phyloP scores from a whole-genome alignment of 2,797 vertebrate species.

The Ambastaia sidthimunki region DNA sequence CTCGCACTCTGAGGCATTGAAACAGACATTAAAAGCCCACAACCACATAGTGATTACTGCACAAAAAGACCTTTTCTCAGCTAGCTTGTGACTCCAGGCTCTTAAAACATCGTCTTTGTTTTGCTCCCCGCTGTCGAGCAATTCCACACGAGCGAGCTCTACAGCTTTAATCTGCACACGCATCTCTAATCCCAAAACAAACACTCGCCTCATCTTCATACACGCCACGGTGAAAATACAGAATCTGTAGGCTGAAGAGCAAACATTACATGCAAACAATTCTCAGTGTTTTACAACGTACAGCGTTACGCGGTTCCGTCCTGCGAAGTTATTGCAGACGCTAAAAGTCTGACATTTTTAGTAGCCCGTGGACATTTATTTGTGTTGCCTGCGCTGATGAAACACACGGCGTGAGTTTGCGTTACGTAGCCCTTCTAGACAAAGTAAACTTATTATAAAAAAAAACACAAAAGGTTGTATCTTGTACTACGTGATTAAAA shows the following conservation, averaged over 20 bases:
- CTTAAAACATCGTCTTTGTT: constrained; percentile 22
- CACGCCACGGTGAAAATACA: background rate
- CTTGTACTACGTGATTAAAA: background rate
- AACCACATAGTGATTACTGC: background rate
- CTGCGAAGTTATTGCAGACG: constrained; percentile 10
- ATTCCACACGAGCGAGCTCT: constrained; percentile 20
- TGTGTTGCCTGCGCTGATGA: background rate
- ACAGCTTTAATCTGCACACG: constrained; percentile 23
- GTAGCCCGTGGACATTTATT: background rate
- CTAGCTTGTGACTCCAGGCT: constrained; percentile 13
- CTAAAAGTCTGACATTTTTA: background rate
- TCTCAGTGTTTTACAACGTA: constrained; percentile 1
- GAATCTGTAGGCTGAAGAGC: constrained; percentile 6
- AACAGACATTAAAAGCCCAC: constrained; percentile 45
- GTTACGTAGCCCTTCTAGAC: background rate
- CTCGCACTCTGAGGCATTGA: constrained; percentile 33
- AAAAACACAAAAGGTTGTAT: background rate
- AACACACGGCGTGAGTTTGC: constrained; percentile 19
- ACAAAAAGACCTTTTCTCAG: constrained; percentile 14
- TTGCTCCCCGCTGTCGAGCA: constrained; percentile 28
- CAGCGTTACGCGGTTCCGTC: background rate
- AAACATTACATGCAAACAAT: constrained; percentile 12
- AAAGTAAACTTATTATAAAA: background rate
- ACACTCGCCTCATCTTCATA: constrained; percentile 20
- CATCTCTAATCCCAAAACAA: constrained; percentile 36